phyloP scores from a whole-genome alignment of 2,888 invertebrate genomes.

The Junonia oenone region DNA sequence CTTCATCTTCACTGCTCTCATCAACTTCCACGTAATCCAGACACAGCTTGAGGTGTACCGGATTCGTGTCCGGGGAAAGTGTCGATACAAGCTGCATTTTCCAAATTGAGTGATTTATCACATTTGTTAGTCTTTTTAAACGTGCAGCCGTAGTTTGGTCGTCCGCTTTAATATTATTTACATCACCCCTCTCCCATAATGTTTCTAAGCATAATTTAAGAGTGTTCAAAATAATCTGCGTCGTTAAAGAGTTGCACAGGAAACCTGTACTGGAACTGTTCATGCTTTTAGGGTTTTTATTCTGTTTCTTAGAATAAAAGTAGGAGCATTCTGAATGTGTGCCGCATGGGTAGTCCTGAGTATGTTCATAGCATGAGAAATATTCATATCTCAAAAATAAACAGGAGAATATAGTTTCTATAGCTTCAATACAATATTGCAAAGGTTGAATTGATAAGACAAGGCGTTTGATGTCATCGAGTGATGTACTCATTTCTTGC shows the following conservation, averaged over 20 bases:
- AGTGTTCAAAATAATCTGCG: conserved; percentile 78
- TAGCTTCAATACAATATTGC: conserved; percentile 78
- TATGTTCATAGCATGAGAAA: conserved; percentile 75
- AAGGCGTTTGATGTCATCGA: conserved; percentile 69
- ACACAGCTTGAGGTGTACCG: conserved; percentile 60
- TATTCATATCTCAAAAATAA: conserved; percentile 83
- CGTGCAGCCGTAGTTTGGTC: conserved; percentile 43
- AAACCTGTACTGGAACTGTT: conserved; percentile 65
- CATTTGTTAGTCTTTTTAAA: conserved; percentile 62
- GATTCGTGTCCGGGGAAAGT: conserved; percentile 67
- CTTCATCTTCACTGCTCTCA: conserved; percentile 71
- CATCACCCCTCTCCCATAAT: conserved; percentile 50
- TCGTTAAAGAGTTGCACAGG: conserved; percentile 79
- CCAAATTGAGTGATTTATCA: conserved; percentile 85
- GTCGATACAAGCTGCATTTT: conserved; percentile 84
- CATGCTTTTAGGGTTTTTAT: conserved; percentile 41
- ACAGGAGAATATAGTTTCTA: conserved; percentile 86
- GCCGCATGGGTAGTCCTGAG: conserved; percentile 62
- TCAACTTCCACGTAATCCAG: conserved; percentile 69
- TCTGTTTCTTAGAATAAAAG: conserved; percentile 67
- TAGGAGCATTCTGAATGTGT: conserved; percentile 73
- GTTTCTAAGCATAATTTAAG: conserved; percentile 77
- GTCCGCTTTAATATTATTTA: conserved; percentile 42
- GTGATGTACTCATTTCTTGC: conserved; percentile 56
- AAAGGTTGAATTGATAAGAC: conserved; percentile 68